Base-by-base conservation (phyloP, 2,113 vertebrate species). In the Apaloderma vittatum region DNA sequence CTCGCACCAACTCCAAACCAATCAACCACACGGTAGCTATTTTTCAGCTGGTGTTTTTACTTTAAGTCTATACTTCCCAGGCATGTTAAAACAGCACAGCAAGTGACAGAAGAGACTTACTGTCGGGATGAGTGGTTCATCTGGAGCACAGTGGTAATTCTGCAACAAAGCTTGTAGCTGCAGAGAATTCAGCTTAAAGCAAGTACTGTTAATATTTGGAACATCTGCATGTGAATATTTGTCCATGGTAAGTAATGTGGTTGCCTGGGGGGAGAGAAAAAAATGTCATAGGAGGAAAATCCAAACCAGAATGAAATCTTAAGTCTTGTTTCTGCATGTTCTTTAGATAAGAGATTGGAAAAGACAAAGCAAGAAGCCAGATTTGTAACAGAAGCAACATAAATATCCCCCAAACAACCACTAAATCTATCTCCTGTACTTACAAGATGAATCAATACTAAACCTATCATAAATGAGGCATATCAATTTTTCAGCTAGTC, bases 181-280 rank as follows among this genome's bases (percentile, higher is more conserved):
- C 94, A 99, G 97, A 11, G 99, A 99, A 97, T 99, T 99, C 91
- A 99, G 97, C 96, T 99, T 99, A 96, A 99, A 99, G 98, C 99
- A 99, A 91, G 99, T 99, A 97, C 99, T 99, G 93, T 99, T 99
- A 96, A 99, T 99, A 94, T 98, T 99, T 93, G 99, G 98, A 78
- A 99, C 98, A 70, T 99, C 99, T 58, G 99, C 99, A 96, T 98
- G 98, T 36, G 99, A 99, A 24, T 99, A 99, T 76, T 99, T 99
- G 84, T 99, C 99, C 99, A 99, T 99, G 24, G 99, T 99, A 80
- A 99, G 99, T 93, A 99, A 95, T 12, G 99, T 99, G 55, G 99
- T 99, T 75, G 99, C 99, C 99, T 99, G 79, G 20, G 52, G 29
- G 13, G 9, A 37, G 19, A 21, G 14, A 8, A 29, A 63, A 63